Percentiles rank a stretch among this genome's conserved stretches.
These are phyloP conservation scores for Agrochola lychnidis DNA, from an alignment of 2,888 invertebrate genomes.

Conservation along the genomic window DNA sequence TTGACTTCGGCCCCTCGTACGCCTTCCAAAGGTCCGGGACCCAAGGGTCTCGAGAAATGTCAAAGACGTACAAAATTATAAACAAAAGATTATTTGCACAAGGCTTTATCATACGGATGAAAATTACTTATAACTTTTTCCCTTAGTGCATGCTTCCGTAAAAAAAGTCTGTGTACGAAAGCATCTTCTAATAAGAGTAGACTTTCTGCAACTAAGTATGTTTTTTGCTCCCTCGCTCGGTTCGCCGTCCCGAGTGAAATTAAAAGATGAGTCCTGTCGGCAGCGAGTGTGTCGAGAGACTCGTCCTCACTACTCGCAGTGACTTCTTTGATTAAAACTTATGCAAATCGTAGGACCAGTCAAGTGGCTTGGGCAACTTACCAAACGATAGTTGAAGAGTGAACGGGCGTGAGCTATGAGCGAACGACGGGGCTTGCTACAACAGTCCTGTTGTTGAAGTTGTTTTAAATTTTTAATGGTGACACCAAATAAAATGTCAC, in stretches of 20 bases:
- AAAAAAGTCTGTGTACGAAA: background rate
- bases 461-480: background rate
- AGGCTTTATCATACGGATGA: background rate
- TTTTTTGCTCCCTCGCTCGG: background rate
- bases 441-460: background rate
- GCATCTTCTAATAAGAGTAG: slow-evolving; percentile 24
- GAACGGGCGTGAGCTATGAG: slow-evolving; percentile 33
- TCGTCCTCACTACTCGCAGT: slow-evolving; percentile 49
- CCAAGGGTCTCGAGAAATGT: too few relatives aligned
- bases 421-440: background rate
- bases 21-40: too few relatives aligned
- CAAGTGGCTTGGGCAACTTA: slow-evolving; percentile 77
- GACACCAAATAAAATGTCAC: background rate
- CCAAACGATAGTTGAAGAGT: slow-evolving; percentile 66
- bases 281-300: slow-evolving; percentile 67
- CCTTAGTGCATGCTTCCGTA: background rate
- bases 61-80: background rate
- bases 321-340: slow-evolving; percentile 87
- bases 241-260: slow-evolving; percentile 45
- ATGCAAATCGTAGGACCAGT: slow-evolving; percentile 80
- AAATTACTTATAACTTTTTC: slow-evolving; percentile 3
- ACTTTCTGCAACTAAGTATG: slow-evolving; percentile 30
- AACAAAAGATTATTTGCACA: background rate
- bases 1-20: too few relatives aligned
- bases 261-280: slow-evolving; percentile 62